These are phyloP conservation scores for Apamea sordens DNA, from an alignment of 2,888 invertebrate species.

Conservation along the genomic window DNA sequence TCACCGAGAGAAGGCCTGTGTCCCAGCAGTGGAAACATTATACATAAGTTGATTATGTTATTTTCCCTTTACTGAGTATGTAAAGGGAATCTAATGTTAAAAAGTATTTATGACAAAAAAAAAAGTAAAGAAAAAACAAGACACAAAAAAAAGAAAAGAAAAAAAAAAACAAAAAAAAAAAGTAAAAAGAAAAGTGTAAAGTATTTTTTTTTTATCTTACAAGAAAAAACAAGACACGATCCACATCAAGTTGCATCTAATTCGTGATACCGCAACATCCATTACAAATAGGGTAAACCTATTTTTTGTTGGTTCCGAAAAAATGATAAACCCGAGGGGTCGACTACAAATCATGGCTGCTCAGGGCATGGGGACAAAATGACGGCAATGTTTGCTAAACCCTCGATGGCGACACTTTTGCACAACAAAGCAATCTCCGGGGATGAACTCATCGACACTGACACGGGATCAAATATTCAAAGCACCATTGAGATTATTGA, in stretches of 20 bases:
- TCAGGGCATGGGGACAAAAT: slow-evolving; percentile 72
- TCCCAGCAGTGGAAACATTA: too few species aligned
- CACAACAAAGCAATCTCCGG: slow-evolving; percentile 73
- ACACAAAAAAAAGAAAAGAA: too few species aligned
- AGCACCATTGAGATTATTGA: slow-evolving; percentile 71
- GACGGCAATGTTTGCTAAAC: slow-evolving; percentile 75
- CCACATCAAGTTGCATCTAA: slow-evolving; percentile 29
- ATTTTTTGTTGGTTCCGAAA: slow-evolving; percentile 57
- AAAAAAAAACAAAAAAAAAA: too few species aligned
- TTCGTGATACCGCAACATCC: slow-evolving; percentile 31
- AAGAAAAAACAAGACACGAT: not conserved
- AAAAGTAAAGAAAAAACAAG: too few species aligned
- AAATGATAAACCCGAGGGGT: slow-evolving; percentile 68
- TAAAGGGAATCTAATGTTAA: not conserved
- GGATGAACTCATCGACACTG: slow-evolving; percentile 75
- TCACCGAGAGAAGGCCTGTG: too few species aligned
- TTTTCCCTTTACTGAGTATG: not conserved
- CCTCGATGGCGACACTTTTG: slow-evolving; percentile 70
- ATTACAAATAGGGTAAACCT: slow-evolving; percentile 51
- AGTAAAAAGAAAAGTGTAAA: too few species aligned
- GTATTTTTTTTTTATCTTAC: not conserved
- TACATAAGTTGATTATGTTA: too few species aligned
- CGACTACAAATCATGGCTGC: slow-evolving; percentile 76
- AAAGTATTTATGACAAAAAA: not conserved
- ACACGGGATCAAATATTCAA: slow-evolving; percentile 75